These are phyloP conservation scores for Heptranchias perlo DNA, from an alignment of 2,113 vertebrate genomes.

Conservation along the genomic window DNA sequence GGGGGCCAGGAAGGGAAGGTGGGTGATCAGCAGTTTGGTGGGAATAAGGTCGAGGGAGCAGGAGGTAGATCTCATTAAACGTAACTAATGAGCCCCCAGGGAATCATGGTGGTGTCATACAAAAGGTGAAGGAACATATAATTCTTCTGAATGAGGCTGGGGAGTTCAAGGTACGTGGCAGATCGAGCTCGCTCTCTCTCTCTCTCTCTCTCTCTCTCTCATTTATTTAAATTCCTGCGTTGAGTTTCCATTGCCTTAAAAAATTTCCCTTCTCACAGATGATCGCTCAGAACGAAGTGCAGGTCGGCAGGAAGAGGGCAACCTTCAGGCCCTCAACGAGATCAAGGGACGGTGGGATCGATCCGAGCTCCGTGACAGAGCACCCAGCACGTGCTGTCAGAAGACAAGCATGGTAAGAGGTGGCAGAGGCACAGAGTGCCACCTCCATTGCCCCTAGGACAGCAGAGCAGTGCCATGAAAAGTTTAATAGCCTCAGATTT, in stretches of 20 bases:
- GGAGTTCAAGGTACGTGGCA: neutral
- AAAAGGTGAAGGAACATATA: neutral
- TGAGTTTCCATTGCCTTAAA: neutral
- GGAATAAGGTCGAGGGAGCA: too few relatives aligned
- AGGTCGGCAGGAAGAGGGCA: neutral
- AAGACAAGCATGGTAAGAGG: neutral
- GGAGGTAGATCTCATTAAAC: too few relatives aligned
- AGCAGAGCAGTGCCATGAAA: neutral
- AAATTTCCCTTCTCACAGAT: neutral
- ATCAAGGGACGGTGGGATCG: neutral
- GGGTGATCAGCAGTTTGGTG: too few relatives aligned
- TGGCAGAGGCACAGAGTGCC: too few relatives aligned
- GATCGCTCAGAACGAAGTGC: neutral
- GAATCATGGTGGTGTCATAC: neutral
- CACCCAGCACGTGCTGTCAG: neutral
- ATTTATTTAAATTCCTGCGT: neutral
- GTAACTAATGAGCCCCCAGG: neutral
- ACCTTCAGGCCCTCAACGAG: neutral
- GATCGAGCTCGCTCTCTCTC: neutral
- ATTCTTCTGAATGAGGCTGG: neutral
- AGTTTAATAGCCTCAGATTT: neutral
- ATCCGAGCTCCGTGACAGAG: neutral
- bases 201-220: neutral
- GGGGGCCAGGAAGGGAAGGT: too few relatives aligned
- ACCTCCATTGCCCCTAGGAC: neutral